phyloP scores from a whole-genome alignment of 2,113 vertebrate genomes.

The Etheostoma spectabile region DNA sequence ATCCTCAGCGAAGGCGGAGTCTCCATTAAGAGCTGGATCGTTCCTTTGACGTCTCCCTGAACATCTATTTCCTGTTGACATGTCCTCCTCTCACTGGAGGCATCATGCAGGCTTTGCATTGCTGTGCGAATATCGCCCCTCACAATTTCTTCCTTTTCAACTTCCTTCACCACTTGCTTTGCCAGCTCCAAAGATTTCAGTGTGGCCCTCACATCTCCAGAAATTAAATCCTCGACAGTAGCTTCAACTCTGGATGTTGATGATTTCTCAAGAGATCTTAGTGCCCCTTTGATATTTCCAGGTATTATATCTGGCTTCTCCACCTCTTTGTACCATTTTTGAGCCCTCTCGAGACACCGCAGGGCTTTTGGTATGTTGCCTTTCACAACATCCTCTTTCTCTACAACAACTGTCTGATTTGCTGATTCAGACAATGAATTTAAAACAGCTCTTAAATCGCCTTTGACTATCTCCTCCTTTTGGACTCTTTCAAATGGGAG shows the following conservation, averaged over 20 bases:
- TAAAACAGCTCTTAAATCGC: slow-evolving; percentile 88
- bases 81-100: slow-evolving; percentile 79
- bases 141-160: slow-evolving; percentile 83
- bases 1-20: slow-evolving; percentile 75
- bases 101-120: slow-evolving; percentile 77
- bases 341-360: slow-evolving; percentile 86
- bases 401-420: slow-evolving; percentile 84
- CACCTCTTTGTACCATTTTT: slow-evolving; percentile 78
- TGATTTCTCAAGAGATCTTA: slow-evolving; percentile 89
- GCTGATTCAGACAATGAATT: slow-evolving; percentile 86
- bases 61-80: slow-evolving; percentile 76
- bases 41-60: slow-evolving; percentile 81
- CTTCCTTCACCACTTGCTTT: slow-evolving; percentile 80
- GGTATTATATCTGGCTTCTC: slow-evolving; percentile 86
- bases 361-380: slow-evolving; percentile 85
- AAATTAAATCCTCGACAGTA: slow-evolving; percentile 85
- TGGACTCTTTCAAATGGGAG: slow-evolving; percentile 72
- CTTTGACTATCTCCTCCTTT: slow-evolving; percentile 88
- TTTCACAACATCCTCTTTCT: slow-evolving; percentile 89
- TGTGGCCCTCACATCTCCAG: slow-evolving; percentile 87
- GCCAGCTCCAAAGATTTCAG: slow-evolving; percentile 87
- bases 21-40: slow-evolving; percentile 84
- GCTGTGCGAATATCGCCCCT: slow-evolving; percentile 80
- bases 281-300: slow-evolving; percentile 87
- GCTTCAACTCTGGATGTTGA: slow-evolving; percentile 82